A percentile compares a stretch with the other conserved stretches of the same genome.
Conservation (phyloP, 2,888 invertebrate species). For the Euplagia quadripunctaria region DNA sequence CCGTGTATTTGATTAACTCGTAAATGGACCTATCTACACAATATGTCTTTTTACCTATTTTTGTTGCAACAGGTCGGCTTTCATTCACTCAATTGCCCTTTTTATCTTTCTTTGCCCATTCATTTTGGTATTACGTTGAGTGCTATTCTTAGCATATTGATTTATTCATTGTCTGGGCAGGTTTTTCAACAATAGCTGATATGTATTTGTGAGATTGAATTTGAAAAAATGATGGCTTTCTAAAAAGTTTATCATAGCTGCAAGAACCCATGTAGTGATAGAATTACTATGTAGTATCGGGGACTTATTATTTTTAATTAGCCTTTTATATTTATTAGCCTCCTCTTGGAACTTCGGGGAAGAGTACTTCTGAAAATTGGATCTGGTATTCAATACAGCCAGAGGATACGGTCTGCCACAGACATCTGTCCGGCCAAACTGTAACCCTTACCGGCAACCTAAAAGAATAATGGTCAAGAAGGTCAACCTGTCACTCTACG, state of each 20-base stretch:
- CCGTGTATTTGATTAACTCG: conserved; percentile 59
- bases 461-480: too few relatives aligned
- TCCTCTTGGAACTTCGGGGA: too few relatives aligned
- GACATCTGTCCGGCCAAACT: not conserved
- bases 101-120: conserved; percentile 21
- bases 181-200: not conserved
- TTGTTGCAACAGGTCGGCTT: conserved; percentile 40
- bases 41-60: conserved; percentile 46
- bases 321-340: too few relatives aligned
- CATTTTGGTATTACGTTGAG: conserved; percentile 9
- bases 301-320: too few relatives aligned
- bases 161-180: not conserved
- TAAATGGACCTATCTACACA: conserved; percentile 48
- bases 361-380: not conserved
- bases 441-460: too few relatives aligned
- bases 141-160: conserved; percentile 4
- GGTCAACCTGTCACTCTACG: too few relatives aligned
- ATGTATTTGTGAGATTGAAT: not conserved
- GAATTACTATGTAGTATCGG: not conserved
- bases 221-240: not conserved
- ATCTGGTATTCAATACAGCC: not conserved
- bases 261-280: not conserved
- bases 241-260: not conserved
- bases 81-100: conserved; percentile 23
- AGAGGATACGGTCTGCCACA: not conserved